These are phyloP conservation scores for Sus scrofa DNA, from an alignment of 2,113 vertebrate genomes.

Conservation along the genomic window DNA sequence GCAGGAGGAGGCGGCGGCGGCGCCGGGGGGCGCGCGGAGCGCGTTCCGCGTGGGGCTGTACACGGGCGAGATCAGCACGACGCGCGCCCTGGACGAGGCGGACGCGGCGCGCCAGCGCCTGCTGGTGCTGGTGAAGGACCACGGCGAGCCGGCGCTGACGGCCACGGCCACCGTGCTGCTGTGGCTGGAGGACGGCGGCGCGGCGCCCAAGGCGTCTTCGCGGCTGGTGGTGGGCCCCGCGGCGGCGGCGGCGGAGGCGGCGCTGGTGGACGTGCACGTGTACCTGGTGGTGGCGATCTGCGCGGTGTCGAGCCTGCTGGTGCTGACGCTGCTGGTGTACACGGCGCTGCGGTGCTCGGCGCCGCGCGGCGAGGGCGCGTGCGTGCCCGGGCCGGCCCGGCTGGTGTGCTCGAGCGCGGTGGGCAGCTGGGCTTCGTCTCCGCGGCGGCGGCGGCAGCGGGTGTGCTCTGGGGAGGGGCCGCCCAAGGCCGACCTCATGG, in stretches of 20 bases:
- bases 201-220: too few relatives aligned
- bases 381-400: slow-evolving; percentile 34
- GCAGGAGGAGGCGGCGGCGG: too few relatives aligned
- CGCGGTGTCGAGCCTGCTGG: slow-evolving; percentile 11
- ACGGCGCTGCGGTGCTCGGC: slow-evolving; percentile 35
- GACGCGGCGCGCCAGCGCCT: too few relatives aligned
- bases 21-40: too few relatives aligned
- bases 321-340: slow-evolving; percentile 68
- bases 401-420: slow-evolving; percentile 66
- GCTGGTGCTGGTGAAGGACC: too few relatives aligned
- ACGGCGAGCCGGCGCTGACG: too few relatives aligned
- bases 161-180: too few relatives aligned
- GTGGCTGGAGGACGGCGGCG: too few relatives aligned
- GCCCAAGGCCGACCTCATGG: slow-evolving; percentile 83
- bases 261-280: accelerated
- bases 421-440: slow-evolving; percentile 78
- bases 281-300: background rate
- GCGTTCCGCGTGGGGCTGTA: too few relatives aligned
- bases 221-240: too few relatives aligned
- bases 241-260: background rate
- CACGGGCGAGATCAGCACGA: too few relatives aligned
- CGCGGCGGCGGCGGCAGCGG: slow-evolving; percentile 57
- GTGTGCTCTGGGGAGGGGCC: slow-evolving; percentile 67
- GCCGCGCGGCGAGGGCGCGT: background rate
- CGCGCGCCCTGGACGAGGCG: too few relatives aligned